Conservation (phyloP, 2,888 invertebrate species). For the Tuta absoluta region DNA sequence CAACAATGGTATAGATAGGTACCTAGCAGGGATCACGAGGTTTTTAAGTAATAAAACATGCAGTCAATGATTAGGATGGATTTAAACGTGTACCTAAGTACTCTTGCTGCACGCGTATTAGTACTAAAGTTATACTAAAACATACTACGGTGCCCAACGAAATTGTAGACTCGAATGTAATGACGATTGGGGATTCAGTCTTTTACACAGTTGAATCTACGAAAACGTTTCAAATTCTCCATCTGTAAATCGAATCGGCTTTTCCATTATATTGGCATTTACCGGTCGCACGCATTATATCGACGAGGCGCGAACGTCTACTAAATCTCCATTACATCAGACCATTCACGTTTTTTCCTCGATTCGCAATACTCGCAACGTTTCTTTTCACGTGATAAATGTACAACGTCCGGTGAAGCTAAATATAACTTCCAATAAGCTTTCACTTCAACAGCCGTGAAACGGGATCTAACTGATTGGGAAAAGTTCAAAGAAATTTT, state of each 20-base stretch:
- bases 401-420: conserved; percentile 25
- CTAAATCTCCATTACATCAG: conserved; percentile 28
- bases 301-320: conserved; percentile 18
- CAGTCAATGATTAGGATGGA: too few relatives aligned
- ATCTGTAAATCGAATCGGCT: background rate
- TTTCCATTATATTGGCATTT: background rate
- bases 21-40: too few relatives aligned
- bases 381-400: conserved; percentile 32
- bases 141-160: too few relatives aligned
- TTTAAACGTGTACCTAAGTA: too few relatives aligned
- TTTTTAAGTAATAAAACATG: too few relatives aligned
- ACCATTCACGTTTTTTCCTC: conserved; percentile 27
- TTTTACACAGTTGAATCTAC: too few relatives aligned
- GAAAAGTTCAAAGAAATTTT: conserved; percentile 20
- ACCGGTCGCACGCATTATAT: conserved; percentile 5
- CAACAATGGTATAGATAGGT: too few relatives aligned
- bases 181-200: too few relatives aligned
- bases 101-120: too few relatives aligned
- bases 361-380: conserved; percentile 24
- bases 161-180: too few relatives aligned
- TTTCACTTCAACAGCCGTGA: conserved; percentile 21
- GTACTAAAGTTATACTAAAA: too few relatives aligned
- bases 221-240: background rate
- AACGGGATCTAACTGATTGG: conserved; percentile 28
- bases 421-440: conserved; percentile 28